A percentile compares a stretch with the other conserved stretches of the same genome.
These are phyloP conservation scores for Pluvianellus socialis DNA, from an alignment of 2,113 vertebrate species.

Conservation along the genomic window DNA sequence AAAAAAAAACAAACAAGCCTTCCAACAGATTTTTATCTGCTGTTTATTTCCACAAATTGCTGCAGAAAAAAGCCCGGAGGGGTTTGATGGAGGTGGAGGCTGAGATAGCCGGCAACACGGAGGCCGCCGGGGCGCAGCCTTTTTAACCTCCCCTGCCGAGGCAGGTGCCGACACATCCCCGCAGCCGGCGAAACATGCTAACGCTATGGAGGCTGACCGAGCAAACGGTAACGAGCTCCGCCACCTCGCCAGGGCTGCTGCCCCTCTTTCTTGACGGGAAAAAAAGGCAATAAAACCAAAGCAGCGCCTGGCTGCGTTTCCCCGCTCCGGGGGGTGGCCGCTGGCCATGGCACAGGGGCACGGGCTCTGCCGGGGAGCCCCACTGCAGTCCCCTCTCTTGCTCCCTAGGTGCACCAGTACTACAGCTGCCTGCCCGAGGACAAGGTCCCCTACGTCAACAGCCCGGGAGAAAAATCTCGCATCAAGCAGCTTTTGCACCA, in stretches of 20 bases:
- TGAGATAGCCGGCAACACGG: constrained; percentile 60
- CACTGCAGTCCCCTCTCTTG: constrained; percentile 14
- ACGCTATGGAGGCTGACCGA: constrained; percentile 66
- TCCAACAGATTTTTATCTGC: constrained; percentile 58
- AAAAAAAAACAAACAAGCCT: not conserved
- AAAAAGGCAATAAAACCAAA: not conserved
- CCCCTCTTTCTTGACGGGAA: not conserved
- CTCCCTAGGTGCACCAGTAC: constrained; percentile 92
- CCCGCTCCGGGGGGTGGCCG: not conserved
- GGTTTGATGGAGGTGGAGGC: constrained; percentile 76
- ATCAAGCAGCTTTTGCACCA: constrained; percentile 98
- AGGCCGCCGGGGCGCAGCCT: constrained; percentile 58
- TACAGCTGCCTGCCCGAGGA: constrained; percentile 98
- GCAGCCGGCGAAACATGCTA: constrained; percentile 47
- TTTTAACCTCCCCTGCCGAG: constrained; percentile 57
- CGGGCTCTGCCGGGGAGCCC: not conserved
- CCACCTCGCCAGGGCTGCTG: not conserved
- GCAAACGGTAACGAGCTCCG: constrained; percentile 75
- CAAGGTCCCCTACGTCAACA: constrained; percentile 98
- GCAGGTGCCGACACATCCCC: constrained; percentile 77
- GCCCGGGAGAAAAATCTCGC: constrained; percentile 93
- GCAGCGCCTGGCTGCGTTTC: not conserved
- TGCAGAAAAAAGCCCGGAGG: constrained; percentile 50
- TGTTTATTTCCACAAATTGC: constrained; percentile 66
- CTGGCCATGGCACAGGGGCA: not conserved